These are phyloP conservation scores for Python bivittatus DNA, from an alignment of 2,113 vertebrate species.

Conservation along the genomic window DNA sequence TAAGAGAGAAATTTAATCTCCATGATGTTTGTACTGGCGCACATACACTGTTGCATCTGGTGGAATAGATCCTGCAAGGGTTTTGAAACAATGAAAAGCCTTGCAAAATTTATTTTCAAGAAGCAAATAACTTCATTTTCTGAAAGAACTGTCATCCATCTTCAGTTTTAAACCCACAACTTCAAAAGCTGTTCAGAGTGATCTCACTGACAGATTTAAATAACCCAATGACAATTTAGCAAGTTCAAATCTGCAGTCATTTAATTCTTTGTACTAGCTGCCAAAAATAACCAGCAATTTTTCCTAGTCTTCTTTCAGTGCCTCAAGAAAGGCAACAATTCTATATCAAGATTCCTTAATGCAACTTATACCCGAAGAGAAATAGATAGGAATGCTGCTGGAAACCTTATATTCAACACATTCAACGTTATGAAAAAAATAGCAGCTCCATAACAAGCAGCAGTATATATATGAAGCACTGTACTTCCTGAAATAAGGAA, in stretches of 20 bases:
- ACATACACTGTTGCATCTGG: background rate
- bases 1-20: background rate
- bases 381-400: too few relatives aligned
- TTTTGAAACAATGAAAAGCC: background rate
- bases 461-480: background rate
- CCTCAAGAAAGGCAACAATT: too few relatives aligned
- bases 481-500: background rate
- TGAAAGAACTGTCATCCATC: background rate
- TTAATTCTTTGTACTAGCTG: background rate
- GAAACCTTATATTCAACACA: too few relatives aligned
- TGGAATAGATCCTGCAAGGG: background rate
- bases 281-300: background rate
- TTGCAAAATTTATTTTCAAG: background rate
- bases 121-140: background rate
- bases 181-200: background rate
- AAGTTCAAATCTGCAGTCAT: background rate
- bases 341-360: too few relatives aligned
- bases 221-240: background rate
- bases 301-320: too few relatives aligned
- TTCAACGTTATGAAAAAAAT: too few relatives aligned
- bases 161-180: background rate
- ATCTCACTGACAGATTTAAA: background rate
- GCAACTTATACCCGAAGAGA: too few relatives aligned
- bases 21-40: too few relatives aligned
- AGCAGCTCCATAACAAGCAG: background rate